Base-by-base conservation (phyloP, 2,797 vertebrate species). In the Otus scops region DNA sequence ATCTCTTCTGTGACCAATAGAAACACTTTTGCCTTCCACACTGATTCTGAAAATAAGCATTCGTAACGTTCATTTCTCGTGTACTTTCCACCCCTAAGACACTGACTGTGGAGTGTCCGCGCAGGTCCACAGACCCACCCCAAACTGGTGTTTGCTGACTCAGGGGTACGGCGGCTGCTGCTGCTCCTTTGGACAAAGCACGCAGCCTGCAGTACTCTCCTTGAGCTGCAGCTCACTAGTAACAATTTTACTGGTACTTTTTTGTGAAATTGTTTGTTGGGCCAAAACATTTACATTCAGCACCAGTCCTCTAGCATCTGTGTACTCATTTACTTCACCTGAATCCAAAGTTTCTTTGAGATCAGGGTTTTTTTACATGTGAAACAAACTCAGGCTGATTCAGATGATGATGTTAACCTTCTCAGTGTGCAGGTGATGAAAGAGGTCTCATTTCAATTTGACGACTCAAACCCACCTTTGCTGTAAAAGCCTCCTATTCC, bases 1-100 rank as follows among this genome's bases (percentile, higher is more conserved):
- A 18, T 34, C 23, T 50, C 10, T 41, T 65, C 10, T 69, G 23
- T 10, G 9, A 61, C 4, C 71, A 32, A 24, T 10, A 28, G 19
- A 57, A 54, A 32, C 18, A 12, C 45, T 53, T 61, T n/a, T 45
- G 16, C 32, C 10, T 83, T 77, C 43, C 39, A 38, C 13, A 48
- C 2, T 0, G 27, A 30, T 59, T 51, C 22, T 51, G 76, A 63
- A 69, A 65, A 75, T 8, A 67, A 47, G 24, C 28, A 45, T 20
- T 73, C 10, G 1, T 20, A 43, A 24, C 17, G n/a, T 28, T 23
- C 0, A 4, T 38, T 50, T n/a, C 56, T 24, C 4, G 0, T 1
- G 32, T 61, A 9, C 27, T 20, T 61, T 39, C 54, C 28, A 45
- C 0, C 13, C 34, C 30, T 41, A 36, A 43, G 34, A 43, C 15